Evolutionary conservation across 2,113 vertebrate genomes (phyloP).

Genomic region (Aphelocoma coerulescens): DNA sequence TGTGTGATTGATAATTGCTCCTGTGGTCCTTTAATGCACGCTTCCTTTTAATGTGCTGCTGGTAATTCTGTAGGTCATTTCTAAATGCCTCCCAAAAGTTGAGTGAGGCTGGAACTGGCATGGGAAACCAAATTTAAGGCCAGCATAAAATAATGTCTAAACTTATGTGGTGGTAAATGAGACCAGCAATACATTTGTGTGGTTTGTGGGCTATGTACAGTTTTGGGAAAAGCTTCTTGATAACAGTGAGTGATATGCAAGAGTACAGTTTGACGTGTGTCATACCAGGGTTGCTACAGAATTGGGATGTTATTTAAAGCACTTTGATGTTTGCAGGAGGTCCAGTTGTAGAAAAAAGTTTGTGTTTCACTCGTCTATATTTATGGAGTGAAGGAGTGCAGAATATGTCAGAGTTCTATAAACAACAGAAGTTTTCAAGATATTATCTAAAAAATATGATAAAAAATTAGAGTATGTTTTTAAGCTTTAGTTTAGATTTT

Average conservation of each 20-base stretch:
- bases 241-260: not conserved
- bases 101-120: not conserved
- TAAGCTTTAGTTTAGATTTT: not conserved
- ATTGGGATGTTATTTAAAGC: not conserved
- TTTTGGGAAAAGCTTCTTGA: not conserved
- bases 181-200: not conserved
- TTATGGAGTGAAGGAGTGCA: not conserved
- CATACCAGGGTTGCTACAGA: not conserved
- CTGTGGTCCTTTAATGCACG: not conserved
- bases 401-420: not conserved
- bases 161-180: accelerated
- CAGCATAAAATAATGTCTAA: not conserved
- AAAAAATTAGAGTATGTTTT: not conserved
- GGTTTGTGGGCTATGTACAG: not conserved
- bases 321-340: not conserved
- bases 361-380: not conserved
- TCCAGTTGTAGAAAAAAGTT: not conserved
- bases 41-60: not conserved
- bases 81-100: not conserved
- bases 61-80: not conserved
- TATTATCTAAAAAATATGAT: not conserved
- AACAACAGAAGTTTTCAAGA: not conserved
- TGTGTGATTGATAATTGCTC: not conserved
- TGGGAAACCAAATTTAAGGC: not conserved
- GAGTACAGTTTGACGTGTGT: not conserved